Evolutionary conservation across 2,888 invertebrate genomes (phyloP).

Genomic region (Hyposoter didymator): DNA sequence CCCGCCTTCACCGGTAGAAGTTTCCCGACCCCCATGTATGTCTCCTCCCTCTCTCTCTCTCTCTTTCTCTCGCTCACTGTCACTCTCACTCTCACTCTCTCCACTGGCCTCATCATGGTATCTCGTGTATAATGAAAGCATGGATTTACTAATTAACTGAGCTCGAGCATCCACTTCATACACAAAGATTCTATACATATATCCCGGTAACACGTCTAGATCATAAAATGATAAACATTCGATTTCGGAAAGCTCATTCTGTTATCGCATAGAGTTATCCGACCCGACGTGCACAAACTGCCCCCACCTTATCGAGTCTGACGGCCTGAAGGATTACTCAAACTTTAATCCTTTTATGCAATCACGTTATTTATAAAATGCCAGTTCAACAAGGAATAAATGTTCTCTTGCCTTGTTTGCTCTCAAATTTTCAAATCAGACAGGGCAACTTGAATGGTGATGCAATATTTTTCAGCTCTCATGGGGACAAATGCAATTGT

Average conservation of each 20-base stretch:
- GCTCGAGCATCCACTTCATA: constrained; percentile 53
- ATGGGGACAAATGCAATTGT: neutral
- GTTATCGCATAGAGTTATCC: constrained; percentile 55
- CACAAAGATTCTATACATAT: constrained; percentile 21
- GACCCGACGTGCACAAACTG: constrained; percentile 46
- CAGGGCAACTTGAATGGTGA: neutral
- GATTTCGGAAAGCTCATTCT: constrained; percentile 66
- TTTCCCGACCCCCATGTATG: constrained; percentile 10
- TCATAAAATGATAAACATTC: constrained; percentile 65
- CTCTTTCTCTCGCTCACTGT: neutral
- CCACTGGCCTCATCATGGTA: neutral
- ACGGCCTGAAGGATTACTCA: constrained; percentile 42
- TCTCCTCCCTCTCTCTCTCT: constrained; percentile 27
- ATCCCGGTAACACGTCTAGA: neutral
- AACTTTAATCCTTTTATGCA: constrained; percentile 6
- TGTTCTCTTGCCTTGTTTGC: neutral
- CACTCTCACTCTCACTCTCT: neutral
- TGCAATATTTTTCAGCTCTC: neutral
- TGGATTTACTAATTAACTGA: constrained; percentile 62
- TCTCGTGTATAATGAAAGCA: constrained; percentile 48
- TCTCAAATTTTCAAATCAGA: neutral
- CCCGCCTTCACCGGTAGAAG: constrained; percentile 14
- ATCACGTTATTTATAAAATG: constrained; percentile 1
- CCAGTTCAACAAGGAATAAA: neutral
- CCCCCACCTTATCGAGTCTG: constrained; percentile 34